Base-by-base conservation (phyloP, 2,113 vertebrate genomes). In the Odocoileus hemionus region DNA sequence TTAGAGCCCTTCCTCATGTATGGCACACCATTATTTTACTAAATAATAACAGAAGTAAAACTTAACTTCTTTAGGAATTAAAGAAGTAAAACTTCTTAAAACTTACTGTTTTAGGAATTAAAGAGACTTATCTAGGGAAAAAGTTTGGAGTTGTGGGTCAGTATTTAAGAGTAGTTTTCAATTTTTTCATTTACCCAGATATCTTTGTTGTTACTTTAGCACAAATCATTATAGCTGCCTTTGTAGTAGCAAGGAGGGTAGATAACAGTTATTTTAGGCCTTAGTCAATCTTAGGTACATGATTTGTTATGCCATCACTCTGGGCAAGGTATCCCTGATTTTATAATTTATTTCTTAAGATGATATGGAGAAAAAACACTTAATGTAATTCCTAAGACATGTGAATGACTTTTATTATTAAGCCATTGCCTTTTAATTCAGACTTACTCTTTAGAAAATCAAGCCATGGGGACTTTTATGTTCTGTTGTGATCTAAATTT, bases 401-500 rank as follows among this genome's bases (percentile, higher is more conserved):
- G 47, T 26, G 36, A 90, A 39, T 88, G 12, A 16, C 52, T 60
- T 74, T 94, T 93, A 36, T 58, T 89, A 30, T 47, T 90, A 93
- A 93, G n/a, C 45, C 57, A 45, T 86, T 93, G 12, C 36, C 47
- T 82, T 91, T 86, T 90, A 94, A 86, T 5, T 78, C 43, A 80
- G 6, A 61, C 7, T 58, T 57, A 57, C 2, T 79, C 50, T 90
- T 97, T 25, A 95, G 57, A 95, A 92, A 94, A 94, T 85, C 14
- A 88, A 25, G 23, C 28, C 7, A 15, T 47, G 7, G 21, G 10
- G 4, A 82, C 25, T 83, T 93, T 92, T 17, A 43, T 61, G 9
- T 94, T 92, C 25, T 93, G 3, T 82, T 95, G 2, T 67, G 36
- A 54, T 95, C 96, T 92, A 85, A 96, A 39, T 92, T 74, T 74